Evolutionary conservation across 2,113 vertebrate species (phyloP).

Genomic region (Lepidothrix coronata): DNA sequence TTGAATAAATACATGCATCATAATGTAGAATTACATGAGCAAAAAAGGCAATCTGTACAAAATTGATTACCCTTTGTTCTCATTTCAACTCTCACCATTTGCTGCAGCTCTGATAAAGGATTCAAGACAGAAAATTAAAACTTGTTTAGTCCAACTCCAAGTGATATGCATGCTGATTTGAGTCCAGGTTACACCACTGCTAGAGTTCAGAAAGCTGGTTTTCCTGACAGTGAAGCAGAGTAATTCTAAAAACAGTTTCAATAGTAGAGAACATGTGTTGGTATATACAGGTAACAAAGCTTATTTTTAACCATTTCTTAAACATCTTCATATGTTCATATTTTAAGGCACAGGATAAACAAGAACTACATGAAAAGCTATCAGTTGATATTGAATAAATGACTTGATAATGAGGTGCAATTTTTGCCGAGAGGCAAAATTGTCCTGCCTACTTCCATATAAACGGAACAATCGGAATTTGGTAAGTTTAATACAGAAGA

Average conservation of each 20-base stretch:
- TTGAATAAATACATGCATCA: conserved; percentile 78
- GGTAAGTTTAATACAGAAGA: background rate
- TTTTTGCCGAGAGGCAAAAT: conserved; percentile 6
- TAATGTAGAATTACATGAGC: conserved; percentile 67
- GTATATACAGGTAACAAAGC: conserved; percentile 38
- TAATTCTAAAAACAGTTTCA: conserved; percentile 24
- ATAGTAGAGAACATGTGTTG: conserved; percentile 20
- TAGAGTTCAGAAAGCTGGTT: conserved; percentile 20
- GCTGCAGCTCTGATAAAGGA: conserved; percentile 38
- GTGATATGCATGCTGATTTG: conserved; percentile 17
- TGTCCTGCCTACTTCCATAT: background rate
- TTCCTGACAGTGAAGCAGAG: conserved; percentile 38
- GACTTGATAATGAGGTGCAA: conserved; percentile 2
- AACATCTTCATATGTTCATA: conserved; percentile 42
- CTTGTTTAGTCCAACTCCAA: conserved; percentile 18
- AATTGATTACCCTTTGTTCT: conserved; percentile 53
- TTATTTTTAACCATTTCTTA: conserved; percentile 45
- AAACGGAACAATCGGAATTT: background rate
- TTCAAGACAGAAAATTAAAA: conserved; percentile 10
- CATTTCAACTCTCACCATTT: conserved; percentile 36
- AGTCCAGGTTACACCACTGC: background rate
- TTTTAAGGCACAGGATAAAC: conserved; percentile 87
- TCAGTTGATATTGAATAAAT: conserved; percentile 14
- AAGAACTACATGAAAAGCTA: conserved; percentile 67
- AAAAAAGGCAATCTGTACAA: conserved; percentile 64